phyloP scores from a whole-genome alignment of 2,113 vertebrate genomes.

The Opisthocomus hoazin region DNA sequence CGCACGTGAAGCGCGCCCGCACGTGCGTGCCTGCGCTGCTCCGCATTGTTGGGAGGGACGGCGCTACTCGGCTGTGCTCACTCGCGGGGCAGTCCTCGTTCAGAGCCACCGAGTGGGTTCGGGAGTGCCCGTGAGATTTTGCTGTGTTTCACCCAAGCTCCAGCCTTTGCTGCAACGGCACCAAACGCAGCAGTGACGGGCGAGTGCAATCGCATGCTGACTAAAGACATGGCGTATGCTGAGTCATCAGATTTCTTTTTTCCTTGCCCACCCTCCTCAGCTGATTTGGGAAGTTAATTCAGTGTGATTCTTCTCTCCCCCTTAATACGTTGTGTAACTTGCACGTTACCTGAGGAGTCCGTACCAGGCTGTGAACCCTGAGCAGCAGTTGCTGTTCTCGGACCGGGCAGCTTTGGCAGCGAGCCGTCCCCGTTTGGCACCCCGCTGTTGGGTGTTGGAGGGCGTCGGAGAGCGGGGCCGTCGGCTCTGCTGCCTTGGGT shows the following conservation, averaged over 20 bases:
- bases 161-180: background rate
- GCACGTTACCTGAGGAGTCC: background rate
- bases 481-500: background rate
- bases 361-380: too few species aligned
- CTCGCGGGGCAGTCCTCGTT: background rate
- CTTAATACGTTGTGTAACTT: background rate
- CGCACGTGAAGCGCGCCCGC: rapidly evolving
- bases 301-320: background rate
- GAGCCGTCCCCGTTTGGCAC: rapidly evolving
- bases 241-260: background rate
- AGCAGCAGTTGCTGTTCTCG: background rate
- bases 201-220: rapidly evolving
- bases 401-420: rapidly evolving
- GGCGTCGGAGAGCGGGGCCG: background rate
- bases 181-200: background rate
- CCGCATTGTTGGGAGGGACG: rapidly evolving
- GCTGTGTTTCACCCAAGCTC: background rate
- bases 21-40: too few species aligned
- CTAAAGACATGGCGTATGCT: background rate
- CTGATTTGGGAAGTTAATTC: background rate
- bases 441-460: background rate
- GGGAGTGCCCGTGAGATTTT: rapidly evolving
- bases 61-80: rapidly evolving
- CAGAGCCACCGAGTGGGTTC: rapidly evolving
- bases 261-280: background rate